These are phyloP conservation scores for Ganaspis sp. DNA, from an alignment of 1,140 invertebrate species.

Conservation along the genomic window DNA sequence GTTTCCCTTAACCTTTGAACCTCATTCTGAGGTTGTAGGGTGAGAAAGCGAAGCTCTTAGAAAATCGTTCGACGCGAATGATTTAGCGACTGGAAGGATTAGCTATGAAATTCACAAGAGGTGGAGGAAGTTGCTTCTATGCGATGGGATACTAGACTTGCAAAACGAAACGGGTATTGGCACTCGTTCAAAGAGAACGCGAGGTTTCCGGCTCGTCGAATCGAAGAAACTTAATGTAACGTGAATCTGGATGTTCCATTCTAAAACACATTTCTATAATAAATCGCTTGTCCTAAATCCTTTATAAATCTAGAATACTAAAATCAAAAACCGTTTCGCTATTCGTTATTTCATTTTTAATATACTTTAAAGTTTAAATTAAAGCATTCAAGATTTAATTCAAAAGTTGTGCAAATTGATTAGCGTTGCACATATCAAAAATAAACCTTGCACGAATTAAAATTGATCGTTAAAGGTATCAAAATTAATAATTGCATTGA, in stretches of 20 bases:
- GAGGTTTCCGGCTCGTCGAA: conserved; percentile 27
- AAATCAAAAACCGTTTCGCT: no score
- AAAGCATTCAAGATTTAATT: no score
- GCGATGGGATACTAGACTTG: not conserved
- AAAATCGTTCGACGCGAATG: conserved; percentile 7
- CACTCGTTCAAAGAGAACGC: conserved; percentile 28
- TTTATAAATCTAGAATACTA: not conserved
- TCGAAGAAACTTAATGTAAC: conserved; percentile 30
- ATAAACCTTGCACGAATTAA: no score
- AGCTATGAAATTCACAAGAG: conserved; percentile 15
- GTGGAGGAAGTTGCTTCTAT: conserved; percentile 12
- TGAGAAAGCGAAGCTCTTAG: conserved; percentile 27
- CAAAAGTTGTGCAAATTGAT: no score
- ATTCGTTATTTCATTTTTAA: no score
- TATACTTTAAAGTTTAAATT: no score
- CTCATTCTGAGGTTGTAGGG: not conserved
- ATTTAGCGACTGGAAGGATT: conserved; percentile 27
- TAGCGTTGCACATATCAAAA: no score
- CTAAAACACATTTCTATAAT: conserved; percentile 18
- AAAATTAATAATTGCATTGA: no score
- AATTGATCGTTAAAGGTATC: no score
- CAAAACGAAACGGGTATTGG: conserved; percentile 26
- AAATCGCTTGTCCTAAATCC: conserved; percentile 7
- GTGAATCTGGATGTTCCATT: conserved; percentile 26
- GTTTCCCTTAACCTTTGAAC: conserved; percentile 7